Evolutionary conservation across 2,113 vertebrate species (phyloP).

Genomic region (Capreolus pygargus): DNA sequence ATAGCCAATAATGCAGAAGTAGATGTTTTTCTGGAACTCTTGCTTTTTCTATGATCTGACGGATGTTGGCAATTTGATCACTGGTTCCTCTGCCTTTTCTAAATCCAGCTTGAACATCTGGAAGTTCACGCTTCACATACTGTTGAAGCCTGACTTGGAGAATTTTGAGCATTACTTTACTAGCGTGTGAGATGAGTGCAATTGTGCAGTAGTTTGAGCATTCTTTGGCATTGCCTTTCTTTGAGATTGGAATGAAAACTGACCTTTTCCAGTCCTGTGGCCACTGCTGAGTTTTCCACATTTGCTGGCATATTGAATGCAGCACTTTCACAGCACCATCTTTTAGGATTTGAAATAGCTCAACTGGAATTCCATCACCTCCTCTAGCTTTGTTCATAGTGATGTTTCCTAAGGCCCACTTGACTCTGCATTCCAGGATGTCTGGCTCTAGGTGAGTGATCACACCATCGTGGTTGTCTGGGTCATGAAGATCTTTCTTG

Average conservation of each 20-base stretch:
- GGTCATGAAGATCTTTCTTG: background rate
- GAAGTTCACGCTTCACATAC: background rate
- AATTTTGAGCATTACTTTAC: background rate
- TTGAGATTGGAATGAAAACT: background rate
- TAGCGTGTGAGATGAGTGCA: background rate
- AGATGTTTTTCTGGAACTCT: background rate
- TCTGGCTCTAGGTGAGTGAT: background rate
- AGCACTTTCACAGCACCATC: background rate
- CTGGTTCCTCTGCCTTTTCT: background rate
- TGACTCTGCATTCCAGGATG: background rate
- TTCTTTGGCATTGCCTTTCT: background rate
- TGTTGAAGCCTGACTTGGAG: background rate
- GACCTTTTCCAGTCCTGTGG: background rate
- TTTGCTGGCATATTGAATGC: background rate
- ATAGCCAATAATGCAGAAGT: background rate
- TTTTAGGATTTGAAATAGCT: background rate
- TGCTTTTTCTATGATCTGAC: accelerated
- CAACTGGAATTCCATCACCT: background rate
- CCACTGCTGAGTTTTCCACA: background rate
- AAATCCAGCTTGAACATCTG: background rate
- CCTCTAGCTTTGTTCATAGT: background rate
- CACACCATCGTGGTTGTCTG: background rate
- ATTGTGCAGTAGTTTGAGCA: accelerated
- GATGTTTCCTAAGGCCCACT: background rate
- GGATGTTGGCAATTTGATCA: background rate